Evolutionary conservation across 2,113 vertebrate species (phyloP).

Genomic region (Sinocyclocheilus maitianheensis): DNA sequence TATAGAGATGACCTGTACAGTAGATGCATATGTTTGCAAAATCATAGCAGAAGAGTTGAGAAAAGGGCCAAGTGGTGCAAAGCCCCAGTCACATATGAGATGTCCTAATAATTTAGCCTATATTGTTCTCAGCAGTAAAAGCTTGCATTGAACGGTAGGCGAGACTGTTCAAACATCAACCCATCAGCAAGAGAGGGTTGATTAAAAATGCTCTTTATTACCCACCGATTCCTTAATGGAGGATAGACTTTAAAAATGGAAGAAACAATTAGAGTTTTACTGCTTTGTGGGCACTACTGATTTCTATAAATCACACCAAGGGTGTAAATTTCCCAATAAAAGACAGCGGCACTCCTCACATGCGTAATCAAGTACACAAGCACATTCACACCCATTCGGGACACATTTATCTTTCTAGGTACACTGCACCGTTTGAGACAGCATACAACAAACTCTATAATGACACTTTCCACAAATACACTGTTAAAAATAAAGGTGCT

Average conservation of each 20-base stretch:
- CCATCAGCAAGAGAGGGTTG: slow-evolving; percentile 79
- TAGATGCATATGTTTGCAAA: slow-evolving; percentile 41
- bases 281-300: slow-evolving; percentile 78
- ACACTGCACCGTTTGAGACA: background rate
- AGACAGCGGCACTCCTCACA: slow-evolving; percentile 72
- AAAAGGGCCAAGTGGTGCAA: slow-evolving; percentile 4
- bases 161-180: slow-evolving; percentile 74
- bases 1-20: slow-evolving; percentile 44
- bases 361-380: slow-evolving; percentile 73
- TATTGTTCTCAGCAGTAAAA: slow-evolving; percentile 61
- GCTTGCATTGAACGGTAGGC: slow-evolving; percentile 67
- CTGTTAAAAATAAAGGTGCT: too few relatives aligned
- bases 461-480: background rate
- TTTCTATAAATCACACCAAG: slow-evolving; percentile 81
- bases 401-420: slow-evolving; percentile 60
- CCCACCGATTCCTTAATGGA: slow-evolving; percentile 79
- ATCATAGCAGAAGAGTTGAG: slow-evolving; percentile 5
- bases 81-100: slow-evolving; percentile 48
- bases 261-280: slow-evolving; percentile 83
- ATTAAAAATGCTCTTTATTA: slow-evolving; percentile 82
- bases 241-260: slow-evolving; percentile 80
- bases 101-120: slow-evolving; percentile 48
- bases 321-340: slow-evolving; percentile 81
- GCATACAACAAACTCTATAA: background rate
- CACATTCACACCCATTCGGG: slow-evolving; percentile 39